Evolutionary conservation across 1,140 invertebrate genomes (phyloP).

Genomic region (Papilio glaucus): DNA sequence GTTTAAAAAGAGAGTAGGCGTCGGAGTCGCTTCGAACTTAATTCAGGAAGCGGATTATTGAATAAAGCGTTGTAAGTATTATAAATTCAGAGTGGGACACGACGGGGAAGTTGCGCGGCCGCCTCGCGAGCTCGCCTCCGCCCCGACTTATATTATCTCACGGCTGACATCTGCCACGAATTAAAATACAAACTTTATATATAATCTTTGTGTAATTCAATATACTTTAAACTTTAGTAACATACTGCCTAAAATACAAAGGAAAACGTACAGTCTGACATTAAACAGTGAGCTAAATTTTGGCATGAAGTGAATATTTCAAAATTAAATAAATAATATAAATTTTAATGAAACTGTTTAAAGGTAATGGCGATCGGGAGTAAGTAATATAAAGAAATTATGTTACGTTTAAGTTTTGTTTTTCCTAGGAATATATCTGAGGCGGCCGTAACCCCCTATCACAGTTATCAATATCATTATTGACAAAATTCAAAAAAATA

Average conservation of each 20-base stretch:
- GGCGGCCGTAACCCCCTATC: no score
- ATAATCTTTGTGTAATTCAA: not conserved
- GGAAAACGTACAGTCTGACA: no score
- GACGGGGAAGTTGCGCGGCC: not conserved
- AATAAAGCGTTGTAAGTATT: slow-evolving; percentile 52
- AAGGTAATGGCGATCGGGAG: no score
- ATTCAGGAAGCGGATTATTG: slow-evolving; percentile 47
- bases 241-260: no score
- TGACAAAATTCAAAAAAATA: not conserved
- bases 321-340: no score
- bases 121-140: not conserved
- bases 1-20: not conserved
- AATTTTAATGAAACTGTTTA: no score
- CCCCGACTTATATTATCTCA: slow-evolving; percentile 15
- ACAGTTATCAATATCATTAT: not conserved
- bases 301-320: no score
- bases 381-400: no score
- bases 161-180: slow-evolving; percentile 23
- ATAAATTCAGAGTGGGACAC: slow-evolving; percentile 41
- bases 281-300: no score
- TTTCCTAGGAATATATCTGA: no score
- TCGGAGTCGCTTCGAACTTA: slow-evolving; percentile 18
- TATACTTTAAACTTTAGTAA: no score
- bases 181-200: not conserved
- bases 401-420: no score